Conservation (phyloP, 2,113 vertebrate genomes). For the Circaetus gallicus region DNA sequence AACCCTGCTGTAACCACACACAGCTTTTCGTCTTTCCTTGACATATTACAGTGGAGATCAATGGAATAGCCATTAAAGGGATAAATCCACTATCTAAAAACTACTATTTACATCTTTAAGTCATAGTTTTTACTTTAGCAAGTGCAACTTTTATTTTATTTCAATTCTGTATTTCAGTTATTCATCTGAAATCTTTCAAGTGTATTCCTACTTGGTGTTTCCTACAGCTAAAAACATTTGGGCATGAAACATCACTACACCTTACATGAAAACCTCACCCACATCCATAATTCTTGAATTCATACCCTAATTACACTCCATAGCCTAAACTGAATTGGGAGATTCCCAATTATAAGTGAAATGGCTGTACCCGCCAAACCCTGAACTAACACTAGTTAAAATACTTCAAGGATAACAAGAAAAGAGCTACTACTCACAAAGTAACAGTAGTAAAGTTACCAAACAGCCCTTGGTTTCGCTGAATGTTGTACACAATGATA, state of each 20-base stretch:
- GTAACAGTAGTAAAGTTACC: not conserved
- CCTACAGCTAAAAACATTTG: not conserved
- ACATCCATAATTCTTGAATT: not conserved
- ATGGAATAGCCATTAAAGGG: not conserved
- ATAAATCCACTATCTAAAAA: not conserved
- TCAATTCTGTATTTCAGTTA: not conserved
- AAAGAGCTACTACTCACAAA: not conserved
- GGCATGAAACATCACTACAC: not conserved
- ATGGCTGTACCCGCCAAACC: not conserved
- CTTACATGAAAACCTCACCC: not conserved
- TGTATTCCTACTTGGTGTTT: not conserved
- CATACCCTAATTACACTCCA: not conserved
- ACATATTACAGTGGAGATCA: not conserved
- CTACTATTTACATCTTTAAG: not conserved
- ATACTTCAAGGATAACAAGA: not conserved
- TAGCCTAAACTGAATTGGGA: not conserved
- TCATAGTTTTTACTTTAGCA: not conserved
- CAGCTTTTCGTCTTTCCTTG: not conserved
- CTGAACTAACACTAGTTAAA: not conserved
- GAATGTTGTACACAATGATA: not conserved
- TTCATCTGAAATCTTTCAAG: not conserved
- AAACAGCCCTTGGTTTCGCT: not conserved
- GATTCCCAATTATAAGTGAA: not conserved
- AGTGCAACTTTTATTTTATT: not conserved
- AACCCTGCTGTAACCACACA: not conserved